Conservation (phyloP, 2,797 vertebrate species). For the Lateolabrax maculatus region DNA sequence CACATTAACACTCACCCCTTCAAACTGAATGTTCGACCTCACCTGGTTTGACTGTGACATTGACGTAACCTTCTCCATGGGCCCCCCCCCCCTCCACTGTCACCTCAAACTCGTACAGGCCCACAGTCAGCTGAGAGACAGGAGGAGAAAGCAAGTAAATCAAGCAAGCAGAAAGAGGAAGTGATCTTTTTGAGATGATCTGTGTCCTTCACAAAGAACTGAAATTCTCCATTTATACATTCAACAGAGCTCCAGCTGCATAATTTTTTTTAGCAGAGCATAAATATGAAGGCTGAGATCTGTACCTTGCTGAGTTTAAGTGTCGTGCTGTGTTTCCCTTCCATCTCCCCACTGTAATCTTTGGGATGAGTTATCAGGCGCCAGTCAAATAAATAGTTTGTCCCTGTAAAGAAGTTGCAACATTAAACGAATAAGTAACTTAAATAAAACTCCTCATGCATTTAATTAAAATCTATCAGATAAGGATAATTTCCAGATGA, state of each 20-base stretch:
- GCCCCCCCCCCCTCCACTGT: constrained; percentile 89
- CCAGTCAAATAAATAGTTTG: constrained; percentile 93
- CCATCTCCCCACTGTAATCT: constrained; percentile 97
- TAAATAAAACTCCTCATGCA: constrained; percentile 4
- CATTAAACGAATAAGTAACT: not conserved
- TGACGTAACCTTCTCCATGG: constrained; percentile 93
- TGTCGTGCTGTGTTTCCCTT: constrained; percentile 89
- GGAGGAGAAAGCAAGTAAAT: constrained; percentile 5
- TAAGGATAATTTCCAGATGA: constrained; percentile 16
- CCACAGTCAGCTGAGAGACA: constrained; percentile 91
- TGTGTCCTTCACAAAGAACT: not conserved
- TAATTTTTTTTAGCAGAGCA: constrained; percentile 14
- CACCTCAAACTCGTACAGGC: constrained; percentile 96
- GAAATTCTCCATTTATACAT: constrained; percentile 9
- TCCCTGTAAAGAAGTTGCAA: constrained; percentile 79
- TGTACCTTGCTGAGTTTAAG: constrained; percentile 95
- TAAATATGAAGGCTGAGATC: not conserved
- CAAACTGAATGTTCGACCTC: constrained; percentile 43
- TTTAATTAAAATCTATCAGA: constrained; percentile 26
- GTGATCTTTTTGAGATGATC: not conserved
- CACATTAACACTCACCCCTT: not conserved
- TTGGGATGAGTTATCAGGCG: constrained; percentile 93
- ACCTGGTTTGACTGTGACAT: constrained; percentile 98
- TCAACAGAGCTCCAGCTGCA: constrained; percentile 5
- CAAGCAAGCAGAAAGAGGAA: constrained; percentile 18